Base-by-base conservation (phyloP, 2,113 vertebrate species). In the Erpornis zantholeuca region DNA sequence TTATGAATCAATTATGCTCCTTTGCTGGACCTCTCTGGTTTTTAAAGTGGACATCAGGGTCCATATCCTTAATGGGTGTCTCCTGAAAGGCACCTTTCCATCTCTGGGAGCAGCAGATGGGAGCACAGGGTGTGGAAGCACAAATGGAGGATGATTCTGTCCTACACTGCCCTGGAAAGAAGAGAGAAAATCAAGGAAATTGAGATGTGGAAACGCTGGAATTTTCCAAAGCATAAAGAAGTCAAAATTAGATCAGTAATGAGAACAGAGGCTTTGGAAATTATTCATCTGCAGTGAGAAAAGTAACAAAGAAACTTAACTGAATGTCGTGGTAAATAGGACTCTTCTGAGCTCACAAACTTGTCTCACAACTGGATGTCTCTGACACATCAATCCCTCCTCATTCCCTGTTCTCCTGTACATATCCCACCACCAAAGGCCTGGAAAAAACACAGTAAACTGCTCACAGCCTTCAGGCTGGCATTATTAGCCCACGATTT, bases 231-330 rank as follows among this genome's bases (percentile, higher is more conserved):
- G 57, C 24, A 6, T 9, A 45, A 73, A 68, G 50, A 59, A 75
- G 27, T 70, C 27, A 86, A 59, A 94, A 78, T 78, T 21, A 57
- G 77, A 44, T 57, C 47, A 12, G 18, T 53, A 93, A 81, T 20
- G 42, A 89, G 84, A 94, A 70, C 5, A 57, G 12, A n/a, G 18
- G 60, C 79, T 90, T 87, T 86, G 79, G 69, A 93, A 95, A 94
- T 84, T 50, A 70, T 63, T 86, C 64, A 87, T 14, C 38, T 54
- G 38, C 63, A 56, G 28, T 4, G 33, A 42, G 35, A 50, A 89
- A 86, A 6, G 36, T 25, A 79, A 44, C 28, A 66, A 44, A 76
- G 38, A 78, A 64, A 60, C 15, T 49, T 6, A 38, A 44, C 31
- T 13, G 23, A 49, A 14, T 9, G 27, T 12, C 54, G 50, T 21